Conservation (phyloP, 2,113 vertebrate species). For the Octodon degus region DNA sequence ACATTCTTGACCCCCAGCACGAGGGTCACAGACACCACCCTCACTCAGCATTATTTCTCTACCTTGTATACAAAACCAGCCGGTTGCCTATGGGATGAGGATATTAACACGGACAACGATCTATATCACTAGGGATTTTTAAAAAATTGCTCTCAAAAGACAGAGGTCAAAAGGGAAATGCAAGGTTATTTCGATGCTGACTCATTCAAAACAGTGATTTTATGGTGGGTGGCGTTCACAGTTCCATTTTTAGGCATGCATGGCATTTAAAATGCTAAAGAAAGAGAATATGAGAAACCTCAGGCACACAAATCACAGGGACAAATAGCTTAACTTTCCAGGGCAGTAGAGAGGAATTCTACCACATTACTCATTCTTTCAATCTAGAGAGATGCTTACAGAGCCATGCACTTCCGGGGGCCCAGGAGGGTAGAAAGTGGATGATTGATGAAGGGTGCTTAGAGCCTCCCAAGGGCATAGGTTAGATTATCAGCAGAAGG, state of each 20-base stretch:
- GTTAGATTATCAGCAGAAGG: slow-evolving; percentile 49
- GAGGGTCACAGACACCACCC: not conserved
- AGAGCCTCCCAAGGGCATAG: slow-evolving; percentile 47
- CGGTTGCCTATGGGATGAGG: not conserved
- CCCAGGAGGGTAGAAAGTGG: slow-evolving; percentile 63
- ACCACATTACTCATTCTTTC: slow-evolving; percentile 7
- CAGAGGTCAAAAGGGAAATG: not conserved
- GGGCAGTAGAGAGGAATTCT: slow-evolving; percentile 66
- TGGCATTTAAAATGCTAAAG: slow-evolving; percentile 60
- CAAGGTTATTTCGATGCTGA: slow-evolving; percentile 40
- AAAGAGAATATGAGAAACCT: slow-evolving; percentile 56
- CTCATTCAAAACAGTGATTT: slow-evolving; percentile 61
- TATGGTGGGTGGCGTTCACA: slow-evolving; percentile 25
- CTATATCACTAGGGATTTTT: not conserved
- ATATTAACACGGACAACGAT: not conserved
- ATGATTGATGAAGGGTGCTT: slow-evolving; percentile 66
- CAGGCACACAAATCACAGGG: slow-evolving; percentile 57
- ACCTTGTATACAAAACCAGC: slow-evolving; percentile 42
- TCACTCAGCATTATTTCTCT: slow-evolving; percentile 23
- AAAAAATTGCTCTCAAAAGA: not conserved
- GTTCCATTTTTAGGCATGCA: slow-evolving; percentile 55
- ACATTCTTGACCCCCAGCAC: not conserved
- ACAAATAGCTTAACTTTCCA: slow-evolving; percentile 66
- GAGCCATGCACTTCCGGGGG: slow-evolving; percentile 61
- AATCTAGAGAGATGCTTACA: slow-evolving; percentile 63